Evolutionary conservation across 2,888 invertebrate species (phyloP), one percentile per base, ranked within the genome.

Genomic region (Hypolimnas misippus): DNA sequence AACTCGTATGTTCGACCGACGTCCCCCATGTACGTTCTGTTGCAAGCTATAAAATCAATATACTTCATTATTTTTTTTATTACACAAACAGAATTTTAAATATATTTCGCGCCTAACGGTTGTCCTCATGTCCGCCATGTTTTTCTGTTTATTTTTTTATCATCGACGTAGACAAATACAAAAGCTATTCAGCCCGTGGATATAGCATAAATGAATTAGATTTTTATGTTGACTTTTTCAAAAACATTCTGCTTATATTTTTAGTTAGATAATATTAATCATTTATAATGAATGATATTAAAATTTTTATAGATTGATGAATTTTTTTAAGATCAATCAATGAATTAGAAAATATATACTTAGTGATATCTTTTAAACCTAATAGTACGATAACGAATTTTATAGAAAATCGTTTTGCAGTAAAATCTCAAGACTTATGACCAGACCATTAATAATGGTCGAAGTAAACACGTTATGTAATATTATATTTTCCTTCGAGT

Each of bases 11-110:
- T 96, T 66, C 95, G 93, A 0, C 96, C 96, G 58, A 96, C 95
- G 78, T 96, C 96, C 0, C 97, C 97, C 91, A 94, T 96, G 83
- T 96, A 95, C 21, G 97, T 97, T 76, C 95, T 93, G 89, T 97
- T 97, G 92, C 97, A 97, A 44, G 96, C 97, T 97, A 93, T 59
- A 93, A 92, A 74, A 73, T 79, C 79, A 71, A 17, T 10, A 33
- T 10, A 12, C 2, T 16, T n/a, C 10, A 12, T 49, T 25, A 25
- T 25, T 14, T 49, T 12, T 21, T 25, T 25, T 49, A 49, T 49
- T 7, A 42, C 40, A 5, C 16, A 14, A 42, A 16, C 6, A 16
- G 8, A n/a, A 17, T 16, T 16, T 16, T 14, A 16, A 42, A 16
- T 42, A 16, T 16, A 6, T 35, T 35, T 16, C 7, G 7, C 40